phyloP scores from a whole-genome alignment of 2,888 invertebrate genomes.

The Folsomia manolachei region DNA sequence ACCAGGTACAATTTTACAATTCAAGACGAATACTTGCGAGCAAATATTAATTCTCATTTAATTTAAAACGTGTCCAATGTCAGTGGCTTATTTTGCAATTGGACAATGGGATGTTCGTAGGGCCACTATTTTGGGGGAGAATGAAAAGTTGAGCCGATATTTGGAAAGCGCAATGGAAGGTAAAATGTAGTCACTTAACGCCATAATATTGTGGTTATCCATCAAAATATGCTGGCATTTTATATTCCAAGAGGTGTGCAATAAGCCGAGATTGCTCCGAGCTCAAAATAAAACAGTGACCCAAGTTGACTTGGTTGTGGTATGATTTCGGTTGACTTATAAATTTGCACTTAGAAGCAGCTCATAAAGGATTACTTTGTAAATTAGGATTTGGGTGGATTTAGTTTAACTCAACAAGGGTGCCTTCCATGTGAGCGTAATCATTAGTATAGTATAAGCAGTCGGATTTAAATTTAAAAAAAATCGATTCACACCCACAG shows the following conservation, averaged over 20 bases:
- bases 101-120: neutral
- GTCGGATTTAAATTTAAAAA: no score
- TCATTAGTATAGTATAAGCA: neutral
- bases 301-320: neutral
- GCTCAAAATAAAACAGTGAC: neutral
- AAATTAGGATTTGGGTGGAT: no score
- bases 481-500: no score
- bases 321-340: neutral
- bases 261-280: neutral
- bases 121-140: neutral
- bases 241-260: no score
- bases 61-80: neutral
- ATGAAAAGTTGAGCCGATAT: neutral
- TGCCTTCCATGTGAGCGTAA: neutral
- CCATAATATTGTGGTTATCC: no score
- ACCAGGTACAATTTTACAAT: neutral
- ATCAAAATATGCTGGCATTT: no score
- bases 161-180: neutral
- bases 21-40: neutral
- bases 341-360: no score
- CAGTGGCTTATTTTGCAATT: neutral
- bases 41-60: neutral
- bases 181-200: no score
- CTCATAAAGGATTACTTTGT: no score
- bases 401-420: conserved; percentile 1